Evolutionary conservation across 2,888 invertebrate genomes (phyloP).

Genomic region (Melanotus villosus): DNA sequence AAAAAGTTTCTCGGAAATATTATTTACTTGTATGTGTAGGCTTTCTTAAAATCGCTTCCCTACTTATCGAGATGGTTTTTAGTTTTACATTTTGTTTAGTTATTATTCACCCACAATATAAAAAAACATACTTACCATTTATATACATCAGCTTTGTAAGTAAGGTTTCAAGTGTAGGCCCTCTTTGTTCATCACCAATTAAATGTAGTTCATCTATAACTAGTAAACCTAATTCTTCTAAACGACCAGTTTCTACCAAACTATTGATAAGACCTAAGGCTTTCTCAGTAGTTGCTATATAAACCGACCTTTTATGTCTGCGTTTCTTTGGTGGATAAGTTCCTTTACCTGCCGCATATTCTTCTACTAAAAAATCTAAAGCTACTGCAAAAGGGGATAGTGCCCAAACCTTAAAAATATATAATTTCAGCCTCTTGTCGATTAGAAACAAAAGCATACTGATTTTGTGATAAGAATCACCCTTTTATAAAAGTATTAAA

Average conservation of each 20-base stretch:
- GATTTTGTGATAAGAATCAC: slow-evolving; percentile 7
- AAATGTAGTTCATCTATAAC: slow-evolving; percentile 95
- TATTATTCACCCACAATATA: too few relatives aligned
- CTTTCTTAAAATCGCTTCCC: too few relatives aligned
- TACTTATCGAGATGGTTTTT: too few relatives aligned
- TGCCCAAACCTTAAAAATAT: slow-evolving; percentile 77
- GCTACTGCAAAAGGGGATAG: slow-evolving; percentile 90
- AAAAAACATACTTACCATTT: slow-evolving; percentile 72
- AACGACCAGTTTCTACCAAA: slow-evolving; percentile 82
- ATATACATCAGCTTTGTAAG: slow-evolving; percentile 84
- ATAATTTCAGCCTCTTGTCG: too few relatives aligned
- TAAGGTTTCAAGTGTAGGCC: slow-evolving; percentile 87
- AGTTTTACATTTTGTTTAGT: too few relatives aligned
- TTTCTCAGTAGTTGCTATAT: slow-evolving; percentile 96
- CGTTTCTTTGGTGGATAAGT: slow-evolving; percentile 84
- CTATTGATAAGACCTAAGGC: slow-evolving; percentile 88
- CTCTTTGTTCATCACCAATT: slow-evolving; percentile 89
- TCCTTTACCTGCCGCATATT: slow-evolving; percentile 95
- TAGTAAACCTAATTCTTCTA: slow-evolving; percentile 84
- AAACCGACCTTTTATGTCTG: slow-evolving; percentile 83
- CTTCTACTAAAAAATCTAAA: slow-evolving; percentile 91
- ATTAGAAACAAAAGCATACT: too few relatives aligned
- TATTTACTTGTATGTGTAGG: too few relatives aligned
- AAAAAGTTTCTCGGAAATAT: too few relatives aligned
- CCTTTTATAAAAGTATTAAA: background rate